Evolutionary conservation across 2,797 vertebrate species (phyloP).

Genomic region (Borostomias antarcticus): DNA sequence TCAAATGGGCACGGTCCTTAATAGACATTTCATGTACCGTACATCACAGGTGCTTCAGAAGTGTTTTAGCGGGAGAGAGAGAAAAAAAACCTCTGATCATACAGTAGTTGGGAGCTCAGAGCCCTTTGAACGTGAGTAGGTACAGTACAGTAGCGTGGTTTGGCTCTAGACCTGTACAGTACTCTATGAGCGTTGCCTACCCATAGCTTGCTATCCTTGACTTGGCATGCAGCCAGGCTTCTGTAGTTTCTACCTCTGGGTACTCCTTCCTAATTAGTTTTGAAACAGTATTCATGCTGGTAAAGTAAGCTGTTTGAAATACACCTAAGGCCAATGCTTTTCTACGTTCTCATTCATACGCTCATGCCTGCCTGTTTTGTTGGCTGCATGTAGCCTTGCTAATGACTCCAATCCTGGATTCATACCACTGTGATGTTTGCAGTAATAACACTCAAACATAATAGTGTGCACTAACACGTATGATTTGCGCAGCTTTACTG

Average conservation of each 20-base stretch:
- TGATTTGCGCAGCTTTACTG: no score
- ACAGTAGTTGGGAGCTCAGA: background rate
- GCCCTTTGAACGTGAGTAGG: background rate
- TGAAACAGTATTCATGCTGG: no score
- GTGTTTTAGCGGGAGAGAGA: background rate
- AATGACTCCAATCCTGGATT: background rate
- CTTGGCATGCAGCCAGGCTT: background rate
- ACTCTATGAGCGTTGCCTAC: background rate
- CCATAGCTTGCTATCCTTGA: background rate
- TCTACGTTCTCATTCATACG: background rate
- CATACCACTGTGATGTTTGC: no score
- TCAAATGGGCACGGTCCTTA: background rate
- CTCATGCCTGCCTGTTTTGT: background rate
- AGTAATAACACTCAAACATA: no score
- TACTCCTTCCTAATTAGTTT: background rate
- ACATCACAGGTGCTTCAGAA: background rate
- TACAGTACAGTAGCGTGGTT: background rate
- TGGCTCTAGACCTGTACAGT: background rate
- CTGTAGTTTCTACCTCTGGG: background rate
- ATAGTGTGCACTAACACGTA: no score
- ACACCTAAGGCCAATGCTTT: background rate
- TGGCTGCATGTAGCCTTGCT: background rate
- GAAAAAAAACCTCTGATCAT: background rate
- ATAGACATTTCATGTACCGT: constrained; percentile 1
- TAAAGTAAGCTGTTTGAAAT: no score